A percentile compares a stretch with the other conserved stretches of the same genome.
Conservation (phyloP, 2,113 vertebrate genomes). For the Hippocampus zosterae region DNA sequence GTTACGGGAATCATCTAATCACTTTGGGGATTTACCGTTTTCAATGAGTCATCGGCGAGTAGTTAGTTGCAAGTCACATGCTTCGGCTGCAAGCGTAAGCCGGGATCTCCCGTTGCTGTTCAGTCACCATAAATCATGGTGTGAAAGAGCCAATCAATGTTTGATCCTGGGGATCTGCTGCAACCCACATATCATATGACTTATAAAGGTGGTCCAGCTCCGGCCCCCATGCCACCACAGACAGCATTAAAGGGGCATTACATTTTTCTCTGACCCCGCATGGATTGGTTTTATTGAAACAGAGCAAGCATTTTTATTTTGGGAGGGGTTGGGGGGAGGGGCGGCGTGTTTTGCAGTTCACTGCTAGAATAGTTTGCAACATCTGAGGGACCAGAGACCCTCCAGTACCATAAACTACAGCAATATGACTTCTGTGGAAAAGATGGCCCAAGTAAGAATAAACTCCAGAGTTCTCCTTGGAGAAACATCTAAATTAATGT, state of each 20-base stretch:
- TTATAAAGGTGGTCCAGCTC: slow-evolving; percentile 58
- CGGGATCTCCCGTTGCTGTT: slow-evolving; percentile 33
- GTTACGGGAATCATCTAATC: slow-evolving; percentile 35
- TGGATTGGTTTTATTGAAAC: slow-evolving; percentile 17
- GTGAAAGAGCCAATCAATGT: slow-evolving; percentile 48
- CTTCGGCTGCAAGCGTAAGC: slow-evolving; percentile 33
- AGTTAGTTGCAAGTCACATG: slow-evolving; percentile 31
- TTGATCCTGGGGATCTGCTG: slow-evolving; percentile 62
- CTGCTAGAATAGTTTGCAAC: neutral
- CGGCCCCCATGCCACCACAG: slow-evolving; percentile 52
- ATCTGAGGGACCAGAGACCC: neutral
- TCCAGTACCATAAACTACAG: neutral
- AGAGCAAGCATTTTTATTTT: slow-evolving; percentile 6
- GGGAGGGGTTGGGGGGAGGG: no score
- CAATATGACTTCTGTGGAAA: neutral
- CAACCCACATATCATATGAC: slow-evolving; percentile 57
- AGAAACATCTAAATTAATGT: slow-evolving; percentile 13
- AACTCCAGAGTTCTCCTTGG: slow-evolving; percentile 6
- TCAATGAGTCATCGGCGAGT: slow-evolving; percentile 28
- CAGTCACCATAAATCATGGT: slow-evolving; percentile 45
- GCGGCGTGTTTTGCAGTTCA: no score
- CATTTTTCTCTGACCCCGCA: slow-evolving; percentile 20
- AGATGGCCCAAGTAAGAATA: slow-evolving; percentile 12
- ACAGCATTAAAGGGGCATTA: slow-evolving; percentile 44
- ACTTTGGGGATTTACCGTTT: slow-evolving; percentile 34